Evolutionary conservation across 2,888 invertebrate genomes (phyloP), one percentile per base, ranked within the genome.

Genomic region (Petrolisthes manimaculis): DNA sequence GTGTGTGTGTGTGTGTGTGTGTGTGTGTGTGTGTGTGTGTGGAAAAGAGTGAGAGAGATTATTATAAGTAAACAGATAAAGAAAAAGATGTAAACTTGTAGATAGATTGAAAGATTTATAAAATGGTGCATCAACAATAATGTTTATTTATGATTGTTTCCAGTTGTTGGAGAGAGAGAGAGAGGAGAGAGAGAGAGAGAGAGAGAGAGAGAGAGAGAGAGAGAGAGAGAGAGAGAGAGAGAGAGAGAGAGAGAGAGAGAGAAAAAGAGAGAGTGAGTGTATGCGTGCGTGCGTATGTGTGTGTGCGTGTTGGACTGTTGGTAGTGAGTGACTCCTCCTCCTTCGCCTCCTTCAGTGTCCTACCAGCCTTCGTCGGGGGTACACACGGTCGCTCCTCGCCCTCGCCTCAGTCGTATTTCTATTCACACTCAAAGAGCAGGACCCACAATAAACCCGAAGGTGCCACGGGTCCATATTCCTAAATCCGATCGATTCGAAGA

Each of bases 161-260:
- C 61, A 61, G 14, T 61, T 61, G 14, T 61, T 61, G 14, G 61
- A 6, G 6, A 61, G 14, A 9, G 61, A 61, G 61, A 61, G 61
- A 61, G 61, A 61, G 61, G 61, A 61, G 61, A 61, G 61, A 61
- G 61, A 61, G 61, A 61, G 61, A 61, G 61, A 61, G 61, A n/a
- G n/a, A n/a, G n/a, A n/a, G n/a, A n/a, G n/a, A n/a, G n/a, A n/a
- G n/a, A n/a, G n/a, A n/a, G n/a, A n/a, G n/a, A n/a, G n/a, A n/a
- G n/a, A n/a, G n/a, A n/a, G n/a, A n/a, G n/a, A n/a, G n/a, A n/a
- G n/a, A n/a, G n/a, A n/a, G n/a, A n/a, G n/a, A n/a, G n/a, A n/a
- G n/a, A n/a, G n/a, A n/a, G n/a, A n/a, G n/a, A n/a, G n/a, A n/a
- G n/a, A n/a, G n/a, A n/a, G n/a, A n/a, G n/a, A n/a, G n/a, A n/a